Base-by-base conservation (phyloP, 2,113 vertebrate genomes). In the Pterocles orientalis region DNA sequence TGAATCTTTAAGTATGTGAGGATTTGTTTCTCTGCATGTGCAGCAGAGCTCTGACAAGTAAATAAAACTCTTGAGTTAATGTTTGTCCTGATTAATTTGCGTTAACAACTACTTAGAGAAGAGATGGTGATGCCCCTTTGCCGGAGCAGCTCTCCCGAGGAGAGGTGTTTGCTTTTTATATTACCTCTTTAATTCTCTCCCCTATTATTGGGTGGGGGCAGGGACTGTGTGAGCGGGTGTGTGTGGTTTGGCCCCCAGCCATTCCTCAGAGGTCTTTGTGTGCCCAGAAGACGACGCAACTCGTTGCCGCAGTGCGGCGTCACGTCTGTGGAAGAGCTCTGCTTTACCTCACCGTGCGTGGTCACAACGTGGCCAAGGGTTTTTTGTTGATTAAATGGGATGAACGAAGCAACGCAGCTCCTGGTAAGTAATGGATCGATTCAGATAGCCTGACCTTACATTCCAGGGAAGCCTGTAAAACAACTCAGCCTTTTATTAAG, bases 321-420 rank as follows among this genome's bases (percentile, higher is more conserved):
- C 14, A 0, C 1, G 25, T 4, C 68, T n/a, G 0, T 2, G 51
- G 54, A 34, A 36, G 19, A 82, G 31, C 64, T 88, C 68, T 76
- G 77, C 3, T 65, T 75, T 34, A 33, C 45, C 41, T 78, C 76
- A 53, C 14, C 18, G 0, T 13, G 19, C 5, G 5, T 3, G 10
- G 43, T 73, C 61, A 6, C 10, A 15, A 16, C 2, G 21, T 21
- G 64, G 21, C 72, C 56, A 1, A 56, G 19, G 24, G 36, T 7
- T n/a, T 60, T 34, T 34, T 9, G 2, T 48, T 36, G 34, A 17
- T 71, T 29, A 13, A 79, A 53, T 14, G 5, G 66, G 61, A 78
- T 41, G 11, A 62, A 43, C 1, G 8, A 21, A 79, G 61, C 31
- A 18, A 8, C 60, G 6, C 61, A 47, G 79, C 45, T 80, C 48